phyloP scores from a whole-genome alignment of 2,888 invertebrate genomes.

The Stenchaetothrips biformis region DNA sequence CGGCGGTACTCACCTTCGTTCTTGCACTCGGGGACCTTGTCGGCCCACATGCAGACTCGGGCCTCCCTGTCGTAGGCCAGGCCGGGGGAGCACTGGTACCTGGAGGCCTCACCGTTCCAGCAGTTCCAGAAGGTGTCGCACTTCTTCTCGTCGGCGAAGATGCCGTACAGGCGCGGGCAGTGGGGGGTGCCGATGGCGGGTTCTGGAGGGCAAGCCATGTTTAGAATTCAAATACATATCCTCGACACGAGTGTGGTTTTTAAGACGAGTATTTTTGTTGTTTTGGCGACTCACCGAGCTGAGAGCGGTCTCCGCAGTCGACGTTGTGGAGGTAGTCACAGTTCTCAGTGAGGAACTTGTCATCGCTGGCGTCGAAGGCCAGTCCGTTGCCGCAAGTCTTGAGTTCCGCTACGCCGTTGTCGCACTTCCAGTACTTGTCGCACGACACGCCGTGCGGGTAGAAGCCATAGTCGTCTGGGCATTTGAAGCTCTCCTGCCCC shows the following conservation, averaged over 20 bases:
- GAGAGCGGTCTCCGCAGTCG: constrained; percentile 81
- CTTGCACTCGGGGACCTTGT: constrained; percentile 88
- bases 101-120: constrained; percentile 91
- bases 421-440: constrained; percentile 95
- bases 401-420: constrained; percentile 78
- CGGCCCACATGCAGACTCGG: constrained; percentile 94
- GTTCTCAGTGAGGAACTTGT: constrained; percentile 87
- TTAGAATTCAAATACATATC: constrained; percentile 19
- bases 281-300: constrained; percentile 62
- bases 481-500: constrained; percentile 81
- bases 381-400: constrained; percentile 93
- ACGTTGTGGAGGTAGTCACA: constrained; percentile 94
- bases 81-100: constrained; percentile 92
- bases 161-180: constrained; percentile 82
- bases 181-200: constrained; percentile 79
- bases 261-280: constrained; percentile 4
- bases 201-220: constrained; percentile 51
- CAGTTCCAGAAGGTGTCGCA: constrained; percentile 96
- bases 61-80: constrained; percentile 90
- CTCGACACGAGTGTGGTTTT: constrained; percentile 7
- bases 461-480: constrained; percentile 91
- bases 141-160: constrained; percentile 81
- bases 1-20: constrained; percentile 63
- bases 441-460: constrained; percentile 85
- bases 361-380: constrained; percentile 83